Evolutionary conservation across 2,797 vertebrate species (phyloP), one percentile per base, ranked within the genome.

Genomic region (Pampus argenteus): DNA sequence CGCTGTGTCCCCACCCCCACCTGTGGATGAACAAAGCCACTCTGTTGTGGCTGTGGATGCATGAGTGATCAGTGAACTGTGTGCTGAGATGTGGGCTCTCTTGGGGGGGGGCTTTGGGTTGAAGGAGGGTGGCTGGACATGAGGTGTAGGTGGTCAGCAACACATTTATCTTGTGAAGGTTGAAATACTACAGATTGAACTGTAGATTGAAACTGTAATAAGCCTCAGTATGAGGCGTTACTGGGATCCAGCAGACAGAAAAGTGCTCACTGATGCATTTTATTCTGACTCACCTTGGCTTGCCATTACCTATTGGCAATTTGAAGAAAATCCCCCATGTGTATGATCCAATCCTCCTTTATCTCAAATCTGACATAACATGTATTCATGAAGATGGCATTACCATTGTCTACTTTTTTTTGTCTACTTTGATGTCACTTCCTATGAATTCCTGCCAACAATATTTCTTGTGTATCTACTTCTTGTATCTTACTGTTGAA

Each of bases 11-110:
- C 84, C 81, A 76, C 85, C 89, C 86, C 84, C 89, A 90, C 86
- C 90, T 87, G 78, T 70, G 61, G 86, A 73, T 81, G 81, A 92
- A 93, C 91, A 92, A 88, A 90, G 90, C 79, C 66, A 54, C 66
- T 81, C 71, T 85, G 74, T 89, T 25, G 52, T 45, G 73, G 75
- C 52, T 6, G 69, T 40, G 26, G 70, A 87, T 69, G 70, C 62
- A 69, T 78, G 82, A 86, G 81, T 70, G 86, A 84, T 88, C 83
- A 76, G 70, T 84, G 75, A 82, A 71, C 68, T 71, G 20, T 81
- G 78, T 47, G 54, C 66, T 80, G 71, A 64, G 57, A 81, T 71
- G 69, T 42, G 65, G 76, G 73, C 76, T 84, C 72, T 60, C 66
- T 48, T 34, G 66, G 40, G 74, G 38, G 66, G 40, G 74, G 71